Conservation (phyloP, 2,797 vertebrate species). For the Enteromius treurensis region DNA sequence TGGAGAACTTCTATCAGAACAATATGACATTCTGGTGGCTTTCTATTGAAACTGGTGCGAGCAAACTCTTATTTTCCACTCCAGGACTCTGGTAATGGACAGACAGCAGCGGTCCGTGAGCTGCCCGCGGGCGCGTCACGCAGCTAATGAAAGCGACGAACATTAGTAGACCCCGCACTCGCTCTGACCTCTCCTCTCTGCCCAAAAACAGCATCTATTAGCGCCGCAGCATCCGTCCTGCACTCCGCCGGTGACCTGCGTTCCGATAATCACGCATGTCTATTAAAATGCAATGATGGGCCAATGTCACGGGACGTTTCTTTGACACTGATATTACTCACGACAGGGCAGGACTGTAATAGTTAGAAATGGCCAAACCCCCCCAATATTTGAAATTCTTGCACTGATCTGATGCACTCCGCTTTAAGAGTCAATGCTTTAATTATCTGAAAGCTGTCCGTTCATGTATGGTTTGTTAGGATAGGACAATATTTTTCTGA, state of each 20-base stretch:
- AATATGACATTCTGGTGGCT: conserved; percentile 20
- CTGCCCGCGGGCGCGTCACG: conserved; percentile 9
- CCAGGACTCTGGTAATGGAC: conserved; percentile 87
- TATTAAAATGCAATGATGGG: not conserved
- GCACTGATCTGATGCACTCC: too few species aligned
- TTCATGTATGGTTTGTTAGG: too few species aligned
- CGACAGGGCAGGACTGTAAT: not conserved
- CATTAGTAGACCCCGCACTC: conserved; percentile 12
- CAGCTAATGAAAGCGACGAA: conserved; percentile 21
- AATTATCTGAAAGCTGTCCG: too few species aligned
- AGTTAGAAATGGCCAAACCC: too few species aligned
- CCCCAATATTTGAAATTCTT: too few species aligned
- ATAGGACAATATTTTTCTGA: too few species aligned
- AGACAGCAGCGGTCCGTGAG: conserved; percentile 76
- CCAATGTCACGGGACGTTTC: conserved; percentile 2
- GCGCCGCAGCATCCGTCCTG: not conserved
- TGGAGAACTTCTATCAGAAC: conserved; percentile 21
- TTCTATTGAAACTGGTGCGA: conserved; percentile 20
- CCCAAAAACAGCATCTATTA: conserved; percentile 27
- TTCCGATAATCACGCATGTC: not conserved
- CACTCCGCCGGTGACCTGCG: conserved; percentile 3
- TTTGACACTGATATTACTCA: not conserved
- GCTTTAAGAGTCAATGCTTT: not conserved
- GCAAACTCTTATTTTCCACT: conserved; percentile 70
- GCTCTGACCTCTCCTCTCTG: not conserved